These are phyloP conservation scores for Tetragnatha versicolor DNA, from an alignment of 1,140 invertebrate genomes.

Conservation along the genomic window DNA sequence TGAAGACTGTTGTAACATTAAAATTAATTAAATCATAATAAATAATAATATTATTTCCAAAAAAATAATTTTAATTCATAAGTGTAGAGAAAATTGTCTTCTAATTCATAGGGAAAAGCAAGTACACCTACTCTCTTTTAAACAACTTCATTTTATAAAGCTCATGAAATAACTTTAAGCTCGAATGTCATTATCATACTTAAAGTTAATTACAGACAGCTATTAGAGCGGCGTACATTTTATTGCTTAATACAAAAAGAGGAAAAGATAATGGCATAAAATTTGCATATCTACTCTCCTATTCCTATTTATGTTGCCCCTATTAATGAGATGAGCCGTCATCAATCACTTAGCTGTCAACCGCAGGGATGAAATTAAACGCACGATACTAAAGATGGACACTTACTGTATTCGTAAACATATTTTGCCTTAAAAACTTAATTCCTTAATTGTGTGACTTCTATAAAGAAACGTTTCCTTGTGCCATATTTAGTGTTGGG, in stretches of 20 bases:
- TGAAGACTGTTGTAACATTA: no score
- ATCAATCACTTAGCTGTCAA: slow-evolving; percentile 45
- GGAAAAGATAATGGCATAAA: slow-evolving; percentile 34
- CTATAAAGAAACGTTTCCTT: no score
- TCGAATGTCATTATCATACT: background rate
- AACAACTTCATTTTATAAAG: background rate
- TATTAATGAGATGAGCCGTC: slow-evolving; percentile 29
- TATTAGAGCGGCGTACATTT: background rate
- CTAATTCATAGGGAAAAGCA: background rate
- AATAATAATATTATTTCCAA: no score
- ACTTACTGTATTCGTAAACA: no score
- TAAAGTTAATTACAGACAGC: background rate
- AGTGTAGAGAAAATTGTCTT: background rate
- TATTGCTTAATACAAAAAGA: background rate
- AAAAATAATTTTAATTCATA: background rate
- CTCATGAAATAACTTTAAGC: background rate
- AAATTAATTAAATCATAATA: no score
- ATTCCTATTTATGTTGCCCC: background rate
- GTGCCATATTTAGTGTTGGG: no score
- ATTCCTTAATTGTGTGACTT: no score
- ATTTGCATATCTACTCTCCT: slow-evolving; percentile 26
- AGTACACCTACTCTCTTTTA: background rate
- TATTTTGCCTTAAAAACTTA: no score
- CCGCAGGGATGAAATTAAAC: slow-evolving; percentile 41
- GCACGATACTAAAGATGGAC: no score